Base-by-base conservation (phyloP, 2,888 invertebrate genomes). In the Ganaspis brasiliensis region DNA sequence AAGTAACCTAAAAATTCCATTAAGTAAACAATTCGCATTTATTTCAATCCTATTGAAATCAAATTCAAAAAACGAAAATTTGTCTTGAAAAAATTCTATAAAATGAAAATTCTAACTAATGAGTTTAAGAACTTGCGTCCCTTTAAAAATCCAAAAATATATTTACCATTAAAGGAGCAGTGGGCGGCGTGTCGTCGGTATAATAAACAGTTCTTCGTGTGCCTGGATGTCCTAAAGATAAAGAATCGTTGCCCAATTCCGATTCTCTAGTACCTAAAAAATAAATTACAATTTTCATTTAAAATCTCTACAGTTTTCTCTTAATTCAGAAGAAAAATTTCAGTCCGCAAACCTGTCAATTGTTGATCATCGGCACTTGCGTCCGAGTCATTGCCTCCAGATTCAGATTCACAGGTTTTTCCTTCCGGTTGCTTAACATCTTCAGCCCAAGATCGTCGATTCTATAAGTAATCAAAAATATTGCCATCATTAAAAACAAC, bases 131-230 rank as follows among this genome's bases (percentile, higher is more conserved):
- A n/a, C n/a, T n/a, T n/a, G n/a, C n/a, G n/a, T n/a, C n/a, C n/a
- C n/a, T n/a, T 24, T 61, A 61, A 21, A 10, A 59, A 57, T 56
- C 12, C 8, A 21, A 14, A 16, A 49, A 16, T 49, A 49, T 31
- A 55, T 59, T 73, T 80, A 90, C 88, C 26, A 86, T 84, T 81
- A 89, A 81, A 78, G 92, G 92, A 3, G 94, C 90, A 24, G 79
- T 71, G 31, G 81, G 77, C 10, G 82, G 92, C 84, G 85, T 92
- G 87, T 91, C 93, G 88, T 91, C 93, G 82, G 89, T 95, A 93
- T 90, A 94, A 91, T 97, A 97, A 10, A 97, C 97, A 0, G 97
- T 97, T 85, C 97, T 94, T 61, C 97, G 93, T 0, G 96, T 96
- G 5, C 97, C 97, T 2, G 97, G 96, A 52, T 96, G 95, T 12